Base-by-base conservation (phyloP, 30 jellyfish, hydroid and myxozoan species). In the Pelagia noctiluca region DNA sequence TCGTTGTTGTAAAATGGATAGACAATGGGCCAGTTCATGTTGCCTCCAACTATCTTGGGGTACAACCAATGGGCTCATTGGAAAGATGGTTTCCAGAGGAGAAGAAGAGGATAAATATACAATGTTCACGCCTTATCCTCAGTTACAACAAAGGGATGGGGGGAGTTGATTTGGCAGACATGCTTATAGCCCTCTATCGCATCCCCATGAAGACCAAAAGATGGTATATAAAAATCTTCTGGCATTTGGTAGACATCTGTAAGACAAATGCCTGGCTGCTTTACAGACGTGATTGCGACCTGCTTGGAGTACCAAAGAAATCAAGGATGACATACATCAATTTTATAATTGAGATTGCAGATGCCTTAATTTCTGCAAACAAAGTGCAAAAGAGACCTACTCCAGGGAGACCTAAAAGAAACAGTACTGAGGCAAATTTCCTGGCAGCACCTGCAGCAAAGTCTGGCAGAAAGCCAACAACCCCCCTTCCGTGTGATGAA, bases 211-310 rank as follows among this genome's bases (percentile, higher is more conserved):
- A n/a, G n/a, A n/a, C n/a, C n/a, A n/a, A n/a, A n/a, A n/a, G n/a
- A n/a, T n/a, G n/a, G 97, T 88, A 78, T 70, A 24, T 88, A 37
- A 88, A 88, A 61, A 37, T 88, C 10, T 82, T 88, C 80, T 88
- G 91, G 91, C 95, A 88, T 71, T 37, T 54, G 25, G 81, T 90
- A 18, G 97, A 83, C 54, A 76, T 90, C 33, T 52, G 69, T 2
- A 74, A 90, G 66, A 83, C 67, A 26, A 90, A 83, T 75, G 94
- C 81, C 57, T 87, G 97, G 97, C 82, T 88, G 54, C 60, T 88
- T 25, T 87, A 87, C 68, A 83, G 90, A 33, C 50, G 97, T 32
- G 94, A 88, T 49, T 88, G 95, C 36, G 75, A 70, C 2, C 32
- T 0, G 36, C 10, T 13, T 1, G 62, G 24, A 3, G 32, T 77